phyloP scores from a whole-genome alignment of 2,797 vertebrate species.

The Carduelis carduelis region DNA sequence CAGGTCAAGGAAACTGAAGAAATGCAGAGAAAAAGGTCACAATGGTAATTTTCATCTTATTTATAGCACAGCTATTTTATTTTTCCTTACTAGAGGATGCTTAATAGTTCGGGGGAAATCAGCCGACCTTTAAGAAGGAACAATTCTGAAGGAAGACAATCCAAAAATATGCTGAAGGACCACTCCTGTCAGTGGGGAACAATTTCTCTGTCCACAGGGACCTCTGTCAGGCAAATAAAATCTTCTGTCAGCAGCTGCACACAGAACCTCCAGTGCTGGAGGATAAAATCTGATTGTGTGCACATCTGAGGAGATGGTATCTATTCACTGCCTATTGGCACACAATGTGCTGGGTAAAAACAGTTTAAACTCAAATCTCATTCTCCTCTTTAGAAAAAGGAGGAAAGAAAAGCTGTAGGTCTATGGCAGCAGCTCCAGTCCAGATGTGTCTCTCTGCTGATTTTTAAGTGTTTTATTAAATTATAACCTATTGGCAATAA shows the following conservation, averaged over 20 bases:
- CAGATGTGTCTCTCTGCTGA: background rate
- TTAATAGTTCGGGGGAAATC: background rate
- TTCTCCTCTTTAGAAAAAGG: background rate
- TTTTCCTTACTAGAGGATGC: background rate
- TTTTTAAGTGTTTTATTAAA: background rate
- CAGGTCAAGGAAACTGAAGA: background rate
- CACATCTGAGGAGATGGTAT: conserved; percentile 14
- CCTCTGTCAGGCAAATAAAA: conserved; percentile 36
- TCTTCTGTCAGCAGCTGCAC: conserved; percentile 46
- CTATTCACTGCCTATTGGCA: background rate
- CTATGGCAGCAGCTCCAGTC: background rate
- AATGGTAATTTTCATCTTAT: background rate
- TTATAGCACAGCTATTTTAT: background rate
- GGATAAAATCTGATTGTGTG: conserved; percentile 15
- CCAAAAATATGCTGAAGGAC: background rate
- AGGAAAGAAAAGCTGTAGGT: background rate
- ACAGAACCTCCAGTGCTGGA: background rate
- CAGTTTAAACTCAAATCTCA: background rate
- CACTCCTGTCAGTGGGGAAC: background rate
- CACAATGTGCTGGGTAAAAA: background rate
- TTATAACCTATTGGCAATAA: background rate
- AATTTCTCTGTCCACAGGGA: background rate
- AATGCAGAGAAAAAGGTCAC: background rate
- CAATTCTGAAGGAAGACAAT: background rate
- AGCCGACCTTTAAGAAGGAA: background rate